Evolutionary conservation across 2,888 invertebrate species (phyloP).

Genomic region (Dione juno): DNA sequence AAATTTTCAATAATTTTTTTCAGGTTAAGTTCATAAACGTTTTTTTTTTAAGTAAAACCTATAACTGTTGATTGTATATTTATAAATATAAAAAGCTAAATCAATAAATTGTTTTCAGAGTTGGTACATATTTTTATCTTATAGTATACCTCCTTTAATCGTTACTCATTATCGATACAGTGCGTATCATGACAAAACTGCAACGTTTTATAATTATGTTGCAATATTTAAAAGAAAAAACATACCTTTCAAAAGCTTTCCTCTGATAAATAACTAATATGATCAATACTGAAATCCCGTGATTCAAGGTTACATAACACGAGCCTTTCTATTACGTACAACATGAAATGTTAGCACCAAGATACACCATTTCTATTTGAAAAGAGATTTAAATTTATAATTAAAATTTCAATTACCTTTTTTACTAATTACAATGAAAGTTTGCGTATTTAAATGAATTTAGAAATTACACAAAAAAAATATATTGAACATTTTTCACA

Average conservation of each 20-base stretch:
- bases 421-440: slow-evolving; percentile 69
- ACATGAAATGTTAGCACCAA: slow-evolving; percentile 57
- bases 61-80: not conserved
- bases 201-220: slow-evolving; percentile 11
- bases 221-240: slow-evolving; percentile 12
- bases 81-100: not conserved
- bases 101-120: not conserved
- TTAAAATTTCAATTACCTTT: slow-evolving; percentile 70
- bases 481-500: slow-evolving; percentile 65
- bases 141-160: not conserved
- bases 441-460: slow-evolving; percentile 70
- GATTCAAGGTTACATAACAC: slow-evolving; percentile 84
- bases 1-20: not conserved
- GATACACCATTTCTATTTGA: slow-evolving; percentile 9
- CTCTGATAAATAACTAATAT: slow-evolving; percentile 51
- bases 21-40: slow-evolving; percentile 6
- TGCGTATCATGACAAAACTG: slow-evolving; percentile 26
- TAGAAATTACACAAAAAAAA: slow-evolving; percentile 63
- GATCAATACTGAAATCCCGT: slow-evolving; percentile 80
- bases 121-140: slow-evolving; percentile 5
- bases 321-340: slow-evolving; percentile 65
- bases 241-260: slow-evolving; percentile 38
- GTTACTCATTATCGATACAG: slow-evolving; percentile 1
- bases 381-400: slow-evolving; percentile 15
- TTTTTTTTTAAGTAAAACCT: not conserved